Evolutionary conservation across 1,140 invertebrate genomes (phyloP).

Genomic region (Drosophila eugracilis): DNA sequence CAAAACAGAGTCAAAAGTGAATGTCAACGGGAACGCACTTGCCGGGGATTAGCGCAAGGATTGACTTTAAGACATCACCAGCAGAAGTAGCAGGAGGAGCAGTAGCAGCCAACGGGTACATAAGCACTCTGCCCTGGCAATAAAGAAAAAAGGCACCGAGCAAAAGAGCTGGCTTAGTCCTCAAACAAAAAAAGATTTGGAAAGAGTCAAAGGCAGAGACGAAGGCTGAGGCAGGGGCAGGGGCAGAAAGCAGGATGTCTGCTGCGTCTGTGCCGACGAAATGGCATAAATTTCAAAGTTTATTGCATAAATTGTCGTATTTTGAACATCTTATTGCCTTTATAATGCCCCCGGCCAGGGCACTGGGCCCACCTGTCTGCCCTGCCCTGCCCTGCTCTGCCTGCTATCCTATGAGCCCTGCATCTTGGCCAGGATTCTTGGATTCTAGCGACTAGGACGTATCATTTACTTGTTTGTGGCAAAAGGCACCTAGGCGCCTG

Average conservation of each 20-base stretch:
- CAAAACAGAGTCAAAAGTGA: slow-evolving; percentile 62
- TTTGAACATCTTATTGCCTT: slow-evolving; percentile 84
- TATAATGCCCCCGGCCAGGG: slow-evolving; percentile 68
- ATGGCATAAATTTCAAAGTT: slow-evolving; percentile 82
- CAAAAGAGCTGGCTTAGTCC: slow-evolving; percentile 37
- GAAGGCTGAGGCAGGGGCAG: too few species aligned
- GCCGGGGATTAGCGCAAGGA: slow-evolving; percentile 72
- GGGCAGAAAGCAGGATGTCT: slow-evolving; percentile 19
- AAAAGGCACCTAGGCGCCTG: slow-evolving; percentile 49
- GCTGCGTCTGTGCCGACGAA: slow-evolving; percentile 51
- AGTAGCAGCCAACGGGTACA: slow-evolving; percentile 49
- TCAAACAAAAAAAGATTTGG: slow-evolving; percentile 31
- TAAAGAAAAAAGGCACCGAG: slow-evolving; percentile 48
- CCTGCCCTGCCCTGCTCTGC: too few species aligned
- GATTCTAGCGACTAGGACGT: slow-evolving; percentile 21
- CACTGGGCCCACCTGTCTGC: slow-evolving; percentile 52
- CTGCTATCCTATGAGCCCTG: slow-evolving; percentile 21
- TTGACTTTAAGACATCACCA: slow-evolving; percentile 77
- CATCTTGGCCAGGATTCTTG: slow-evolving; percentile 16
- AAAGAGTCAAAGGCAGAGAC: too few species aligned
- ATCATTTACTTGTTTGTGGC: slow-evolving; percentile 78
- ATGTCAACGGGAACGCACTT: slow-evolving; percentile 58
- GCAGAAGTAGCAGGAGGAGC: too few species aligned
- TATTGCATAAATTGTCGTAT: slow-evolving; percentile 84
- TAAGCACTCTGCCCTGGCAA: slow-evolving; percentile 52